Evolutionary conservation across 2,888 invertebrate species (phyloP).

Genomic region (Xylota sylvarum): DNA sequence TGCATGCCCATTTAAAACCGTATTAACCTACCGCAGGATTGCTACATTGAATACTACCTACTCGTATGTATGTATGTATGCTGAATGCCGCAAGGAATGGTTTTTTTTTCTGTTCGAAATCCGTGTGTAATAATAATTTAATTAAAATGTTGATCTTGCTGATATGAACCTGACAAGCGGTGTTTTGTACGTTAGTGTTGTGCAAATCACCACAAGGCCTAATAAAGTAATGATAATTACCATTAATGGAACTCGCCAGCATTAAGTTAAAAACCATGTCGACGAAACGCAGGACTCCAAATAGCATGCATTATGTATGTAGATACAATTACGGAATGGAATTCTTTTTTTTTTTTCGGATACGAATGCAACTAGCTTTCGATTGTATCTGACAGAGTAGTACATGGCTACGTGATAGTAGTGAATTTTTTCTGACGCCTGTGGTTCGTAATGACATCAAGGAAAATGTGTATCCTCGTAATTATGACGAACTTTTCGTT

Average conservation of each 20-base stretch:
- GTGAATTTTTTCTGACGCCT: constrained; percentile 15
- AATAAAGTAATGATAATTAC: constrained; percentile 65
- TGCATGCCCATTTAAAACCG: constrained; percentile 44
- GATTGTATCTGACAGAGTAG: not conserved
- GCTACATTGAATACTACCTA: constrained; percentile 19
- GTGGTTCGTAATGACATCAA: constrained; percentile 30
- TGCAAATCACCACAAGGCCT: constrained; percentile 55
- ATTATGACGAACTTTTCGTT: constrained; percentile 26
- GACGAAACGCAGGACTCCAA: constrained; percentile 42
- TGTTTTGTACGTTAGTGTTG: constrained; percentile 8
- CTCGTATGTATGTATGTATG: too few species aligned
- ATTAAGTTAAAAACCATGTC: constrained; percentile 69
- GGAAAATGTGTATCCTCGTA: not conserved
- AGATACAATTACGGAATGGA: constrained; percentile 19
- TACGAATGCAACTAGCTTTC: constrained; percentile 33
- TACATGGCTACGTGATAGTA: constrained; percentile 40
- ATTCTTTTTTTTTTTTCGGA: constrained; percentile 17
- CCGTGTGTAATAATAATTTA: constrained; percentile 70
- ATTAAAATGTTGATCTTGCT: constrained; percentile 66
- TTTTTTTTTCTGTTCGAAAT: constrained; percentile 43
- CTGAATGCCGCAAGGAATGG: constrained; percentile 41
- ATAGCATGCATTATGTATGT: constrained; percentile 10
- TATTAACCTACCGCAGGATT: constrained; percentile 63
- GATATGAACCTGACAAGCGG: constrained; percentile 51
- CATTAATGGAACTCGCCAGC: constrained; percentile 52